Base-by-base conservation (phyloP, 2,888 invertebrate species). In the Hypena proboscidalis region DNA sequence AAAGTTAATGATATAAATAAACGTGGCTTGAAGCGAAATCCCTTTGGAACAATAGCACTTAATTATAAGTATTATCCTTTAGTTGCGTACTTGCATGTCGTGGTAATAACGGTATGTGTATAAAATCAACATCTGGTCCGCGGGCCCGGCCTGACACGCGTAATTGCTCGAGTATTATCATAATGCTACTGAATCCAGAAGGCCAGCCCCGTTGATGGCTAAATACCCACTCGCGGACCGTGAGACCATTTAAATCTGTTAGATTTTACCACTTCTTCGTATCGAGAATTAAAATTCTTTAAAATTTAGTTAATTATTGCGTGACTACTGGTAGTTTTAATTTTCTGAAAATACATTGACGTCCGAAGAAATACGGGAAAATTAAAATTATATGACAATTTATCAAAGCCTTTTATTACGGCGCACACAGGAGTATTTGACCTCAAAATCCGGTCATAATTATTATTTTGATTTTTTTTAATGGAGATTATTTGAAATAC, bases 131-230 rank as follows among this genome's bases (percentile, higher is more conserved):
- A 85, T 85, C 82, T 85, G 85, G 84, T 72, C 58, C 64, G 71
- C 83, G 80, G 55, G 67, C 70, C 58, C 29, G 32, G 15, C n/a
- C 58, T 64, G 65, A 45, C 65, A 62, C 53, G 60, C 65, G 67
- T 76, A 81, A 82, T 78, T 78, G 73, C 71, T 70, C 73, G 72
- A 76, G 74, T 76, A 81, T 76, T 77, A 77, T 80, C 77, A 78
- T 77, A 77, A 80, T 67, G 85, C 85, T 85, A 85, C 86, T 79
- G 86, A 74, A 80, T 77, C 70, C 76, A 75, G 73, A 78, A 77
- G 74, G 74, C 70, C 71, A 61, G 55, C 47, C 62, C 57, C 50
- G 54, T 60, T 60, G 73, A 67, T 62, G 54, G 62, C 62, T 71
- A 74, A 76, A 70, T 67, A 63, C 62, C 51, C 55, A 52, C 58